Evolutionary conservation across 2,797 vertebrate genomes (phyloP), one percentile per base, ranked within the genome.

Genomic region (Molossus alvarezi): DNA sequence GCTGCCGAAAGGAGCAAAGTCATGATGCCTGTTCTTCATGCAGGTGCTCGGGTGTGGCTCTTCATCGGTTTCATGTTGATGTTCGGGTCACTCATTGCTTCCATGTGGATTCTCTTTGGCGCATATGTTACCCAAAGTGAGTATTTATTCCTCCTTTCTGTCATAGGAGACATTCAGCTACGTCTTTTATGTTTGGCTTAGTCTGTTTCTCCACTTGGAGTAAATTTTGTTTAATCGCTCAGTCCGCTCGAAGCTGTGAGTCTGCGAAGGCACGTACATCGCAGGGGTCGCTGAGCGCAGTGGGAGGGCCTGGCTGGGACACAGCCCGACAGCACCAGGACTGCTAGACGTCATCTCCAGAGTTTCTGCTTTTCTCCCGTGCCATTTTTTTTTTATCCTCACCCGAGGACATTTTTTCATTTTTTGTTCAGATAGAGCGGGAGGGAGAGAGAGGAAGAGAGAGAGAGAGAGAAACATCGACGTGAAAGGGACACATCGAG

Each of bases 51-150:
- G 17, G 97, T 99, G 81, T 99, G 99, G 99, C 99, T 99, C 77
- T 99, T 99, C 96, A 96, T 99, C 0, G 99, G 99, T 89, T 99
- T 99, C 98, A 99, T 99, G 99, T 81, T 99, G 98, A 99, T 99
- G 99, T 99, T 99, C 48, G 99, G 99, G 45, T 99, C 99, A 0
- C 99, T 99, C 94, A 99, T 99, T 93, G 99, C 99, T 95, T 99
- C 99, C 92, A 99, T 99, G 98, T 99, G 99, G 99, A 99, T 99
- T 83, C 98, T 99, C 94, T 99, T 99, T 87, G 99, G 98, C 77
- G 99, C 98, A 0, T 99, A 99, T 33, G 99, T 99, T 48, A 99
- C 98, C n/a, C 98, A 98, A n/a, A 98, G 99, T 99, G 97, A 99
- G 99, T 99, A 4, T 71, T 21, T 13, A 9, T 45, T 89, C 33